Evolutionary conservation across 2,888 invertebrate species (phyloP), one percentile per base, ranked within the genome.

Genomic region (Digitonthophagus gazella): DNA sequence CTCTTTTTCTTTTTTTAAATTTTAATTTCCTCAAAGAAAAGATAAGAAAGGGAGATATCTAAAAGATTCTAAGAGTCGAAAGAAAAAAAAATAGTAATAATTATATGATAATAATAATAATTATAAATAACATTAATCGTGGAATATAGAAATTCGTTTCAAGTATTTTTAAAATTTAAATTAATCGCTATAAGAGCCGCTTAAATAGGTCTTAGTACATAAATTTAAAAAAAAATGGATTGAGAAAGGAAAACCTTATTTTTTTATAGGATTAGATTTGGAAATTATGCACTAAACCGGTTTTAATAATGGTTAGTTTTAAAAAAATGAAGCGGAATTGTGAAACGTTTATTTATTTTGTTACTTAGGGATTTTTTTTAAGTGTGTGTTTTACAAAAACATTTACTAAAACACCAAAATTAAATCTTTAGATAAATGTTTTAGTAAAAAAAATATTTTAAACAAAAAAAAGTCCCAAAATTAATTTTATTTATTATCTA

Each of bases 401-500:
- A n/a, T n/a, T n/a, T n/a, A n/a, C n/a, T n/a, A n/a, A n/a, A n/a
- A n/a, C n/a, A n/a, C n/a, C n/a, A n/a, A n/a, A n/a, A n/a, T n/a
- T n/a, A n/a, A n/a, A n/a, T n/a, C n/a, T n/a, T n/a, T n/a, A n/a
- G n/a, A n/a, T n/a, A n/a, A 44, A 44, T 44, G 28, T 44, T 44
- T 44, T 44, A 44, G 11, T 44, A 11, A 6, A 11, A 44, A 44
- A 44, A 44, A 8, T 44, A 44, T 44, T 44, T 44, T 44, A 44
- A 44, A 4, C n/a, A n/a, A 22, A 22, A 22, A 3, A 3, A 22
- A 6, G 6, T 44, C 28, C 28, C 28, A 44, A 44, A 44, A 44
- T 44, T 44, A 44, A 8, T 44, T 44, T 44, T 44, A 44, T 44
- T 44, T 44, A 44, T 44, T 44, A 44, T 44, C 20, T 67, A 67